A percentile compares a stretch with the other conserved stretches of the same genome.
Conservation (phyloP, 2,113 vertebrate species). For the Suricata suricatta region DNA sequence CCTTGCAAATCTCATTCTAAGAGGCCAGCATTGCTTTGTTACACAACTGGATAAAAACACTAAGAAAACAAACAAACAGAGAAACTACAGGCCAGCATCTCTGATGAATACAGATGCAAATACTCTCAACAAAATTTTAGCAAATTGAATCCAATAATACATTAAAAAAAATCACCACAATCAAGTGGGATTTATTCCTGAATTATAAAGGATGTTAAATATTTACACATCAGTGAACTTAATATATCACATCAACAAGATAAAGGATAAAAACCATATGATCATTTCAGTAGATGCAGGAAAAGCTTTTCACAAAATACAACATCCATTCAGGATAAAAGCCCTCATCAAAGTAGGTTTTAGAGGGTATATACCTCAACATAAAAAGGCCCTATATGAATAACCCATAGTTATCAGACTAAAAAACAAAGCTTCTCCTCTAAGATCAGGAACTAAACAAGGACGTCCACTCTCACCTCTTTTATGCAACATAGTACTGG, state of each 20-base stretch:
- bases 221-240: neutral
- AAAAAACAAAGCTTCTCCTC: neutral
- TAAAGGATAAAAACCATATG: neutral
- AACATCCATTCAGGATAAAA: neutral
- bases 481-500: neutral
- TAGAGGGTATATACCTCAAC: neutral
- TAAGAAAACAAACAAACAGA: neutral
- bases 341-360: neutral
- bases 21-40: neutral
- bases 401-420: neutral
- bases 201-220: neutral
- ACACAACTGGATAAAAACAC: neutral
- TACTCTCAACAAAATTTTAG: neutral
- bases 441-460: neutral
- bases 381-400: neutral
- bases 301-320: neutral
- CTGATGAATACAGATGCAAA: neutral
- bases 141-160: neutral
- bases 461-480: neutral
- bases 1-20: neutral
- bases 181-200: neutral
- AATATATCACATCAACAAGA: neutral
- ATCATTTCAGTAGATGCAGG: neutral
- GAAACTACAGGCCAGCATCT: neutral
- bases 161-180: neutral